A percentile compares a stretch with the other conserved stretches of the same genome.
phyloP scores from a whole-genome alignment of 53 echinoderm and acorn worm genomes.

The Astropecten irregularis region DNA sequence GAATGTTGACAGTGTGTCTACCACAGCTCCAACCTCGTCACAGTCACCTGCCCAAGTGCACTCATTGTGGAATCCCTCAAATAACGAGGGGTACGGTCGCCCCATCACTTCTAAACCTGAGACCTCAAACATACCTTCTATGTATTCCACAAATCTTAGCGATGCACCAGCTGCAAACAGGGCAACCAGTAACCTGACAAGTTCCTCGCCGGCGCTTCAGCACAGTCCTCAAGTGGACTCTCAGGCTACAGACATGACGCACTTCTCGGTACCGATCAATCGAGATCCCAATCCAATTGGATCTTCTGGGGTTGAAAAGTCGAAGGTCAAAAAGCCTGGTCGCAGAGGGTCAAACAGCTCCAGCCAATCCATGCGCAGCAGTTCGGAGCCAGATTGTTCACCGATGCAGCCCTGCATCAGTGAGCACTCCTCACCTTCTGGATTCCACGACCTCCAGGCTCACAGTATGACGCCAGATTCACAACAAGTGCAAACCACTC shows the following conservation, averaged over 20 bases:
- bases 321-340: conserved; percentile 2
- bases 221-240: conserved; percentile 25
- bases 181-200: conserved; percentile 2
- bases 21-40: conserved; percentile 21
- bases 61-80: conserved; percentile 73
- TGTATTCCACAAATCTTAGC: conserved; percentile 14
- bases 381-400: conserved; percentile 39
- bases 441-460: conserved; percentile 24
- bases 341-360: conserved; percentile 42
- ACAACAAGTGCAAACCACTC: conserved; percentile 1
- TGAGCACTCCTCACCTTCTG: conserved; percentile 46
- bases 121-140: background rate
- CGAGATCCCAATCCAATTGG: conserved; percentile 28
- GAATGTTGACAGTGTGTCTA: background rate
- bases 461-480: conserved; percentile 10
- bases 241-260: background rate
- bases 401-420: conserved; percentile 40
- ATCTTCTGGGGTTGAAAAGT: background rate
- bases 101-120: conserved; percentile 7
- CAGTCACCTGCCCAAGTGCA: conserved; percentile 39
- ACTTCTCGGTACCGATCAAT: conserved; percentile 37
- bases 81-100: conserved; percentile 35
- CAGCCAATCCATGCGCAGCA: conserved; percentile 40
- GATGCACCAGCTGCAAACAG: background rate
- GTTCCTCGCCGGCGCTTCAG: conserved; percentile 24